phyloP scores from a whole-genome alignment of 2,113 vertebrate species.

The Dasypus novemcinctus region DNA sequence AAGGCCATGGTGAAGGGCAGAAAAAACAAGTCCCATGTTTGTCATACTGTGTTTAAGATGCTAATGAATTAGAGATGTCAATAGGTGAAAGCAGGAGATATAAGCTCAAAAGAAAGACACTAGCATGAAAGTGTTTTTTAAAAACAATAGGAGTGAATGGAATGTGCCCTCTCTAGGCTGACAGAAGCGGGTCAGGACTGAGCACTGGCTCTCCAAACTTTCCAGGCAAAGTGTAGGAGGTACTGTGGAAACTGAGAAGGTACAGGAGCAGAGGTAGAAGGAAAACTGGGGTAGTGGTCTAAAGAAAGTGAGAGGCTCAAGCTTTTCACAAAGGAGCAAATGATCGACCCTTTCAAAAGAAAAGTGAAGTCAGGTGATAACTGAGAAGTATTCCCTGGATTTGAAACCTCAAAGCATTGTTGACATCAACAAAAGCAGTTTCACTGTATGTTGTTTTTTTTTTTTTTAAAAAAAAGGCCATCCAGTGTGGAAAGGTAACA shows the following conservation, averaged over 20 bases:
- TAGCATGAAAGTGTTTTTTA: not conserved
- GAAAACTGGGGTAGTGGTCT: not conserved
- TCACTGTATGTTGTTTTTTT: not conserved
- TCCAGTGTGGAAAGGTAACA: not conserved
- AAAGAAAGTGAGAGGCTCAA: not conserved
- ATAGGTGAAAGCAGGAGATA: not conserved
- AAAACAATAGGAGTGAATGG: not conserved
- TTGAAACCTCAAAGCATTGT: not conserved
- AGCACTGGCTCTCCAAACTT: not conserved
- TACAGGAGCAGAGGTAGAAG: not conserved
- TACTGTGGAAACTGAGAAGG: not conserved
- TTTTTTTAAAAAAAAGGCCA: not conserved
- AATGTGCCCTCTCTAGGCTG: not conserved
- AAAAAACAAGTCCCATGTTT: not conserved
- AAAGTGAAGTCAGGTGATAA: not conserved
- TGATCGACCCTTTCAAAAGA: not conserved
- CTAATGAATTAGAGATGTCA: not conserved
- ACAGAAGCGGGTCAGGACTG: not conserved
- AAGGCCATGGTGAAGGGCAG: not conserved
- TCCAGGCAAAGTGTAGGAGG: not conserved
- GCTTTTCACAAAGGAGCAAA: conserved; percentile 15
- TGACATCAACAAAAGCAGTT: not conserved
- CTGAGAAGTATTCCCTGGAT: not conserved
- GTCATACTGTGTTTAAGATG: not conserved
- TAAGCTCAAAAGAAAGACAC: not conserved